Evolutionary conservation across 2,797 vertebrate genomes (phyloP).

Genomic region (Gadopsis marmoratus): DNA sequence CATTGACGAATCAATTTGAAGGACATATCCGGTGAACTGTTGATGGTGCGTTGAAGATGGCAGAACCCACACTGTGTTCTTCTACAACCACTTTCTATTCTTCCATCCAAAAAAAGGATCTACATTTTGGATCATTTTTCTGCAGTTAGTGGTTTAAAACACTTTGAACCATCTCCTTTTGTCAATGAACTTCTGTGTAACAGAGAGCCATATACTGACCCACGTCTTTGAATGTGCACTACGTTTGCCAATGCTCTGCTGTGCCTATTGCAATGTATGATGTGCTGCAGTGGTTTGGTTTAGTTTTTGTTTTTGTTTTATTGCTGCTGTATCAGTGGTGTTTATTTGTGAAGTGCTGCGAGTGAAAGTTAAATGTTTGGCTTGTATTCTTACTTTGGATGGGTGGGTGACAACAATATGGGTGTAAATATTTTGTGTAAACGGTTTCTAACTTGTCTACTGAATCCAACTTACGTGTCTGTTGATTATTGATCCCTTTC

Average conservation of each 20-base stretch:
- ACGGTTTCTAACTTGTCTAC: conserved; percentile 38
- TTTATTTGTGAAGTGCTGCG: conserved; percentile 38
- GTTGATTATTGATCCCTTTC: conserved; percentile 13
- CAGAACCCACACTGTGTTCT: not conserved
- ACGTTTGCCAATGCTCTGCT: conserved; percentile 56
- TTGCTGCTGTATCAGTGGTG: conserved; percentile 62
- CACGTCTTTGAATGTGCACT: conserved; percentile 48
- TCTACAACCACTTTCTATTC: not conserved
- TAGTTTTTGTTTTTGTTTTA: not conserved
- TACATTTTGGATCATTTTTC: not conserved
- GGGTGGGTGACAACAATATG: conserved; percentile 1
- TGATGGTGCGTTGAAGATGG: not conserved
- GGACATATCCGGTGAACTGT: not conserved
- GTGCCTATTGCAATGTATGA: conserved; percentile 57
- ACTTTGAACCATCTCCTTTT: not conserved
- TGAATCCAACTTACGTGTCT: conserved; percentile 13
- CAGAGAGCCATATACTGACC: conserved; percentile 50
- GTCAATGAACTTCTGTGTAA: conserved; percentile 5
- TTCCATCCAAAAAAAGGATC: not conserved
- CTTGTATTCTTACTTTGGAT: conserved; percentile 27
- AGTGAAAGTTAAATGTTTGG: conserved; percentile 16
- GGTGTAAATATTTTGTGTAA: conserved; percentile 57
- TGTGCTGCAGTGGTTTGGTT: conserved; percentile 34
- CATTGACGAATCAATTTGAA: conserved; percentile 25
- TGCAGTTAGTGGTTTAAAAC: not conserved